Conservation (phyloP, 2,113 vertebrate species). For the Zapus hudsonius region DNA sequence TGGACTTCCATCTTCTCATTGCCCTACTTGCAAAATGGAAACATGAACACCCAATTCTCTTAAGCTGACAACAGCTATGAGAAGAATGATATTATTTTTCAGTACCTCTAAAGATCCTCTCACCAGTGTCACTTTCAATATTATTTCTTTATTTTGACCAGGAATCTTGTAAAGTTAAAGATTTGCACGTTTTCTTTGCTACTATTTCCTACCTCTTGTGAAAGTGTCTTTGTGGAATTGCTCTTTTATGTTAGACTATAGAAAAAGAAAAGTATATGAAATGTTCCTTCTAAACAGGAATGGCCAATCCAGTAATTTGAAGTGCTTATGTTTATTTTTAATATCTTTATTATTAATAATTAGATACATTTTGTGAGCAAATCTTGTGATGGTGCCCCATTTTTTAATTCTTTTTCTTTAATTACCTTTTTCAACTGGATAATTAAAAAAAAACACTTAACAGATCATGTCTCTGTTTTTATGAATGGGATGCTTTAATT, state of each 20-base stretch:
- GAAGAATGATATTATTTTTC: neutral
- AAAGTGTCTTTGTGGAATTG: neutral
- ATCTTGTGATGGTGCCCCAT: too few species aligned
- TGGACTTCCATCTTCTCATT: neutral
- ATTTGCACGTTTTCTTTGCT: neutral
- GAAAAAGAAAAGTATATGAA: neutral
- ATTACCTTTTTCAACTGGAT: slow-evolving; percentile 15
- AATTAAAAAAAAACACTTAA: neutral
- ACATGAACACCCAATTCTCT: neutral
- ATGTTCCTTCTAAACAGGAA: neutral
- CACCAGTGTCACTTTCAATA: neutral
- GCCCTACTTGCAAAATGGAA: neutral
- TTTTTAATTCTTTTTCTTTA: too few species aligned
- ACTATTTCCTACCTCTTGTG: neutral
- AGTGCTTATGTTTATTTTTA: slow-evolving; percentile 13
- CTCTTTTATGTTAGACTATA: neutral
- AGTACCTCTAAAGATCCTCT: neutral
- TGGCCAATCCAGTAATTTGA: neutral
- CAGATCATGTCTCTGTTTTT: neutral
- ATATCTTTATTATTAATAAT: too few species aligned
- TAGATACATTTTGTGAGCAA: too few species aligned
- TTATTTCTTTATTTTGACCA: neutral
- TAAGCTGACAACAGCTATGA: neutral
- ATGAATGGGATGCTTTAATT: neutral
- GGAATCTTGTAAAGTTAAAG: slow-evolving; percentile 15